Conservation (phyloP, 2,797 vertebrate genomes). For the Margarornis squamiger region DNA sequence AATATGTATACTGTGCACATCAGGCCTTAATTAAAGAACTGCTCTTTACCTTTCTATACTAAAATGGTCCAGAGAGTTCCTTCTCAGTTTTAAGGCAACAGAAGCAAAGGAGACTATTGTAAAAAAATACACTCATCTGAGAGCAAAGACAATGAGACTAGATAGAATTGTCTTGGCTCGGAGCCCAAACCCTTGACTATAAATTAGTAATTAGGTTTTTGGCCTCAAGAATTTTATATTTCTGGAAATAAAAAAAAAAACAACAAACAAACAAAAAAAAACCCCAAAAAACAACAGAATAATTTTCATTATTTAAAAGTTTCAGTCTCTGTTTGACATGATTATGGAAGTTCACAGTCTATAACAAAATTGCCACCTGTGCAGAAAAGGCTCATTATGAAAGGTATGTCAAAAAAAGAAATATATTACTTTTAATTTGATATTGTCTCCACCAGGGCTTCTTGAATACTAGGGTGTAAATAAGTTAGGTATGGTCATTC, state of each 20-base stretch:
- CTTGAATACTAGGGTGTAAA: neutral
- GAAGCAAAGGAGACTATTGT: neutral
- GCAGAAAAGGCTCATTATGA: neutral
- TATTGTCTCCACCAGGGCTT: neutral
- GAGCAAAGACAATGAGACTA: neutral
- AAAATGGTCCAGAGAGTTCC: neutral
- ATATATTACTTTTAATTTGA: neutral
- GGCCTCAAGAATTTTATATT: neutral
- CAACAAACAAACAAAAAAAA: no score
- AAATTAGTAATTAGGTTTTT: neutral
- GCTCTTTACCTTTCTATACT: neutral
- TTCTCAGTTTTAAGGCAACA: neutral
- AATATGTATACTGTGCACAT: neutral
- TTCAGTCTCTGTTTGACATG: neutral
- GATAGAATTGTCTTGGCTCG: neutral
- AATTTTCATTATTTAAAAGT: neutral
- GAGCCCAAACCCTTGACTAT: neutral
- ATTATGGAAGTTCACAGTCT: neutral
- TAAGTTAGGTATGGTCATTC: neutral
- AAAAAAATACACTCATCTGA: neutral
- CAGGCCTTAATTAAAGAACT: neutral
- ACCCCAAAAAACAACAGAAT: neutral
- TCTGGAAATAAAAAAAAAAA: neutral
- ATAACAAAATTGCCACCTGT: neutral
- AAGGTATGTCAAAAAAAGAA: neutral